Evolutionary conservation across 2,113 vertebrate genomes (phyloP), one percentile per base, ranked within the genome.

Genomic region (Physeter macrocephalus): DNA sequence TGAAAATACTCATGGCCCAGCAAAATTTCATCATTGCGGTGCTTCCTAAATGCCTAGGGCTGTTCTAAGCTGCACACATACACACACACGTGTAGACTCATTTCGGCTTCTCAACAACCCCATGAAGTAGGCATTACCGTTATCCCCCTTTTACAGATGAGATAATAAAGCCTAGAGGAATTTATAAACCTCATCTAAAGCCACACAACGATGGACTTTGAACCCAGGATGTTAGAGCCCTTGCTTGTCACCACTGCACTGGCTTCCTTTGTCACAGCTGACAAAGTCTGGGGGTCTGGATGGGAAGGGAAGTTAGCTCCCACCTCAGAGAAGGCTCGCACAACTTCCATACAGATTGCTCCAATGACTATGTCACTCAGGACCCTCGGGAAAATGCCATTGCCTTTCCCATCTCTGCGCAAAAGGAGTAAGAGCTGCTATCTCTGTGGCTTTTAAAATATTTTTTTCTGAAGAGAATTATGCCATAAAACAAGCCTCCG

Each of bases 1-100:
- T 18, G 8, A 20, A 39, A 12, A 72, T 6, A 21, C 8, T 31
- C 88, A 15, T 0, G 13, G 64, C 20, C 69, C 54, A 4, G 25
- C 10, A 5, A 6, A 36, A 36, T 59, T n/a, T n/a, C 14, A 27
- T 11, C 62, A 1, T 4, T 0, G 2, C 0, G 8, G 11, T 0
- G 5, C 13, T 49, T 46, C 13, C 25, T 8, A 3, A 59, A 6
- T 0, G 7, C 61, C 46, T 34, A 8, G 2, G 31, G 27, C 81
- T 14, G 31, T 3, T 86, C 15, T 54, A 17, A 27, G 41, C 0
- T 1, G 0, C 54, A 8, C 43, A 1, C 0, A 4, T 0, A 3
- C 13, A 13, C 23, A 62, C 6, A 21, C 6, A 61, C 0, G 8
- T 18, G 18, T 4, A 3, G 15, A 41, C 29, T 13, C 43, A 2